Base-by-base conservation (phyloP, 2,113 vertebrate genomes). In the Phylloscopus whistleri region DNA sequence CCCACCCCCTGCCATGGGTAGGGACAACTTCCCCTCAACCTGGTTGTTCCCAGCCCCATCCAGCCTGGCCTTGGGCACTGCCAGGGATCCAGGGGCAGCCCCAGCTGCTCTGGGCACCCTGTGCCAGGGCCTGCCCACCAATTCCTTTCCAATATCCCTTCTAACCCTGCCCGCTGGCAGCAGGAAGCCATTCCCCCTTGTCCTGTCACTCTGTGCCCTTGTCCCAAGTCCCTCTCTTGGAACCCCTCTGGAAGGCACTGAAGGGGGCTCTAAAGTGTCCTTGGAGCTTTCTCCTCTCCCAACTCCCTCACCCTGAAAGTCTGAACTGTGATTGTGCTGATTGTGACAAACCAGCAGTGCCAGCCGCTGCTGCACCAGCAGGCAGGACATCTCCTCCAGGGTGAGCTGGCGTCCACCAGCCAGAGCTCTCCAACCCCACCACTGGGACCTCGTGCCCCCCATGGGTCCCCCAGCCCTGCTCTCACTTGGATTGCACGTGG, bases 401-500 rank as follows among this genome's bases (percentile, higher is more conserved):
- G 21, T 13, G 62, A 80, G 46, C 70, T 69, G 22, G 11, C 51
- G 59, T 39, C 46, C 68, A 27, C 8, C 46, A 56, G 76, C 7
- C 72, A 81, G 69, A 52, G 51, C 84, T 26, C 0, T 0, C 26
- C 10, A 46, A 16, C 5, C 26, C 55, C 76, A 86, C 5, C 59
- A 13, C n/a, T 20, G 51, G 28, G 67, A 39, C 17, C 18, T 81
- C 14, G 1, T 10, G 51, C 59, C 77, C 51, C 28, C 28, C 14
- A 0, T 14, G 58, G 73, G 26, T 70, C 55, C 62, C 24, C 16
- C 73, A 58, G 37, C 49, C 14, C 44, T 0, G 1, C 49, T n/a
- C 49, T 55, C 44, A 7, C 63, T 24, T 16, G 43, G 83, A n/a
- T 59, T 21, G 3, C 59, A 10, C 1, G 0, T 0, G 3, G 35